Conservation (phyloP, 2,113 vertebrate genomes). For the Spermophilus dauricus region DNA sequence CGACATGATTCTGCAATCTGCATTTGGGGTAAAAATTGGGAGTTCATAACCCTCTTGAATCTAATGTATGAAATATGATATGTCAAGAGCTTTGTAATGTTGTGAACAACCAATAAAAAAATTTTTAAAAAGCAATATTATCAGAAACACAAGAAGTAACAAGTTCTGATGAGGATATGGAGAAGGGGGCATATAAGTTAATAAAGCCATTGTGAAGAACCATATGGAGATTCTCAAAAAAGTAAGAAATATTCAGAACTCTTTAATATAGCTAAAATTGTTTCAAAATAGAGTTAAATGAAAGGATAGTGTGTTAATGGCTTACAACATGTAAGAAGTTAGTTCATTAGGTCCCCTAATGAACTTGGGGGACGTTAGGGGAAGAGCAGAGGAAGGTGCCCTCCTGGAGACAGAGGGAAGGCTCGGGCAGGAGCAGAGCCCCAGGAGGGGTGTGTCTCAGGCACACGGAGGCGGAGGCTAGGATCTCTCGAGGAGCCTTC, state of each 20-base stretch:
- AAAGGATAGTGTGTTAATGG: not conserved
- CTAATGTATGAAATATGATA: no score
- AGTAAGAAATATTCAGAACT: not conserved
- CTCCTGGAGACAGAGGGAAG: no score
- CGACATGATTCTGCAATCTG: no score
- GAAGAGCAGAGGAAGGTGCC: not conserved
- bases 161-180: not conserved
- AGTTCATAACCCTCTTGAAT: no score
- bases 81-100: no score
- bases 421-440: not conserved
- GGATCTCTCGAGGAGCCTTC: rapidly evolving
- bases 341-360: no score
- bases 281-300: not conserved
- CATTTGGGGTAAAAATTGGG: no score
- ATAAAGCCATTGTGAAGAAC: not conserved
- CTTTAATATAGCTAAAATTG: no score
- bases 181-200: no score
- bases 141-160: not conserved
- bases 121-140: no score
- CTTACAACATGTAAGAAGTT: not conserved
- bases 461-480: not conserved
- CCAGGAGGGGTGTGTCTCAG: not conserved
- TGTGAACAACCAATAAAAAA: no score
- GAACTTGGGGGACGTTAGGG: not conserved
- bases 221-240: not conserved